A percentile compares a stretch with the other conserved stretches of the same genome.
These are phyloP conservation scores for Oreotrochilus melanogaster DNA, from an alignment of 2,113 vertebrate genomes.

Conservation along the genomic window DNA sequence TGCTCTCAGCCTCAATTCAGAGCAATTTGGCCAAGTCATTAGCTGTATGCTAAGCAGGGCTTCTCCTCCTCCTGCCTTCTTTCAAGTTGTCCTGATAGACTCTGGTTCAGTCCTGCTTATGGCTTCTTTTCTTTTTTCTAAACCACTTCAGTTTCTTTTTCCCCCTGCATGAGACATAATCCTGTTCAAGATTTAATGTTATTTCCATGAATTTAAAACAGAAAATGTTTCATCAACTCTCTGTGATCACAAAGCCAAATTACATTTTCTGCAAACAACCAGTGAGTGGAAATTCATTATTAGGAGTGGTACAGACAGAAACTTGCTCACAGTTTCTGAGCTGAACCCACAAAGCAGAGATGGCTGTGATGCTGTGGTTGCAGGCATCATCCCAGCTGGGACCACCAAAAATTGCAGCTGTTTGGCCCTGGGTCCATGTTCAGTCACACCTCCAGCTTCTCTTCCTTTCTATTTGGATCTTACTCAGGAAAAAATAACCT, in stretches of 20 bases:
- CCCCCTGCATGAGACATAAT: accelerated
- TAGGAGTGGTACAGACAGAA: neutral
- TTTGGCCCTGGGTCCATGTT: neutral
- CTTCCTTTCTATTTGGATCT: neutral
- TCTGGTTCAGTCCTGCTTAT: neutral
- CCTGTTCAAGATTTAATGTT: neutral
- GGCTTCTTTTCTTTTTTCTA: neutral
- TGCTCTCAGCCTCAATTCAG: neutral
- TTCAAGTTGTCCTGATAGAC: neutral
- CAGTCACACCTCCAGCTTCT: neutral
- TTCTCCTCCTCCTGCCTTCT: neutral
- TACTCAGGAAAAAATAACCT: neutral
- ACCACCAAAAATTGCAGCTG: neutral
- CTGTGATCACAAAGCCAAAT: neutral
- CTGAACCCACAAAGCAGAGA: accelerated
- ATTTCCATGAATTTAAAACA: neutral
- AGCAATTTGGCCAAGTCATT: slow-evolving; percentile 5
- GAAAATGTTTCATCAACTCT: neutral
- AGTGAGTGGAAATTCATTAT: accelerated
- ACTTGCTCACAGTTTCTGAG: neutral
- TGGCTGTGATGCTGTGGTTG: neutral
- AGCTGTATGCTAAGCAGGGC: neutral
- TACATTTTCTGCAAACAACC: neutral
- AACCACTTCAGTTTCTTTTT: neutral
- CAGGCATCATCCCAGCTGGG: neutral